phyloP scores from a whole-genome alignment of 2,797 vertebrate genomes.

The Austrolebias charrua region DNA sequence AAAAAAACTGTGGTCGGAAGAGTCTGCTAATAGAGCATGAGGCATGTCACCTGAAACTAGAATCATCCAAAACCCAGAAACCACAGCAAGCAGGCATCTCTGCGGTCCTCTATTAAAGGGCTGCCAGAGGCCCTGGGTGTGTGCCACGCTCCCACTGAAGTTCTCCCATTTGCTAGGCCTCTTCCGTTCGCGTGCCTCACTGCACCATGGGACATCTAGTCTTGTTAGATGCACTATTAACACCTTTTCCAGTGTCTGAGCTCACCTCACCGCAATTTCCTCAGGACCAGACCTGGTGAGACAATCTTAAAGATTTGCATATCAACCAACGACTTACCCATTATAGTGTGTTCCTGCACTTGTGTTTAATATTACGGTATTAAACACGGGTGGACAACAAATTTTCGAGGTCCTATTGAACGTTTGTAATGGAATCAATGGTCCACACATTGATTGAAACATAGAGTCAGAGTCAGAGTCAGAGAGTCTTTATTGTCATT shows the following conservation, averaged over 20 bases:
- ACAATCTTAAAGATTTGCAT: constrained; percentile 40
- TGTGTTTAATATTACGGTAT: too few species aligned
- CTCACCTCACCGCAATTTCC: constrained; percentile 68
- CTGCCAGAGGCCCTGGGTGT: constrained; percentile 70
- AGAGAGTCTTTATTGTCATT: too few species aligned
- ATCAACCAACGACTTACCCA: constrained; percentile 25
- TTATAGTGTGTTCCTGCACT: constrained; percentile 9
- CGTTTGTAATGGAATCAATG: too few species aligned
- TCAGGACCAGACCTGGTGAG: constrained; percentile 44
- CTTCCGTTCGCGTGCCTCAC: constrained; percentile 75
- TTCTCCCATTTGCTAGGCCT: constrained; percentile 73
- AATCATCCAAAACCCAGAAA: constrained; percentile 85
- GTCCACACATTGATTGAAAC: too few species aligned
- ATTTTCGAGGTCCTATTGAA: too few species aligned
- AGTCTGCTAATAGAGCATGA: constrained; percentile 89
- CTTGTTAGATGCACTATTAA: constrained; percentile 74
- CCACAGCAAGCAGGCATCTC: constrained; percentile 81
- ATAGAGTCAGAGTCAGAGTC: too few species aligned
- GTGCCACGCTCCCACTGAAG: constrained; percentile 71
- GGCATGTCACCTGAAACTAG: constrained; percentile 89
- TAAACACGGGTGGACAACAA: too few species aligned
- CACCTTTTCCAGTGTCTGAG: constrained; percentile 65
- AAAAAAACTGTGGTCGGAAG: constrained; percentile 89
- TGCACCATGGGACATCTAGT: constrained; percentile 70
- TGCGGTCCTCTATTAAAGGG: constrained; percentile 72